Conservation (phyloP, 2,888 invertebrate genomes). For the Drosophila ustulata region DNA sequence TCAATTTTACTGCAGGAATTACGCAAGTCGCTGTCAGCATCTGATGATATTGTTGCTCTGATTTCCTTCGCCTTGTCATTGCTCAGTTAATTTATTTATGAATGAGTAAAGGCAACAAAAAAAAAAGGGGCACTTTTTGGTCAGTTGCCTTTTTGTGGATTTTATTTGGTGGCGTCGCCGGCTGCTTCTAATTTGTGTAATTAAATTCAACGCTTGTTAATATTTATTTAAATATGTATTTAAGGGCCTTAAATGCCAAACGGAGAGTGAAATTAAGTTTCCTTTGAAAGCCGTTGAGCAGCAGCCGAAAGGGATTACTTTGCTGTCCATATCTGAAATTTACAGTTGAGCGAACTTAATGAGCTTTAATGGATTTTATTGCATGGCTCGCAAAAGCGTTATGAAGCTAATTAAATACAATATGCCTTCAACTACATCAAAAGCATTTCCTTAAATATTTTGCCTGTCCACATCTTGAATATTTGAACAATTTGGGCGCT, state of each 20-base stretch:
- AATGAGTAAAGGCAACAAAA: not conserved
- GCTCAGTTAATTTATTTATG: slow-evolving; percentile 22
- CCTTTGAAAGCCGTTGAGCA: slow-evolving; percentile 14
- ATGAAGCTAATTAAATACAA: slow-evolving; percentile 49
- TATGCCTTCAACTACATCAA: slow-evolving; percentile 27
- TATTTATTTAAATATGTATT: slow-evolving; percentile 46
- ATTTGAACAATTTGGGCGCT: slow-evolving; percentile 13
- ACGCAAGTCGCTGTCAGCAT: slow-evolving; percentile 13
- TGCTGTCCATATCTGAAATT: slow-evolving; percentile 48
- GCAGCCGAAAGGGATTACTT: slow-evolving; percentile 33
- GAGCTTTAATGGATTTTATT: slow-evolving; percentile 58
- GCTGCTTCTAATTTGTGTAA: slow-evolving; percentile 43
- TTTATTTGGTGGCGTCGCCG: slow-evolving; percentile 3
- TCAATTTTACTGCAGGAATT: slow-evolving; percentile 63
- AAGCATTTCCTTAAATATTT: slow-evolving; percentile 35
- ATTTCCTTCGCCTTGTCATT: not conserved
- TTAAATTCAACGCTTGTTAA: slow-evolving; percentile 64
- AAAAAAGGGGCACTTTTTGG: slow-evolving; percentile 4
- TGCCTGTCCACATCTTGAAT: slow-evolving; percentile 13
- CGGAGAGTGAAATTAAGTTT: slow-evolving; percentile 35
- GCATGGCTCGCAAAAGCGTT: slow-evolving; percentile 24
- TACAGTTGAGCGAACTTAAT: slow-evolving; percentile 58
- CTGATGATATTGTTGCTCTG: slow-evolving; percentile 10
- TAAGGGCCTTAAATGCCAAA: slow-evolving; percentile 1
- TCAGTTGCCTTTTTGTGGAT: not conserved